phyloP scores from a whole-genome alignment of 2,113 vertebrate species.

The Helogale parvula region DNA sequence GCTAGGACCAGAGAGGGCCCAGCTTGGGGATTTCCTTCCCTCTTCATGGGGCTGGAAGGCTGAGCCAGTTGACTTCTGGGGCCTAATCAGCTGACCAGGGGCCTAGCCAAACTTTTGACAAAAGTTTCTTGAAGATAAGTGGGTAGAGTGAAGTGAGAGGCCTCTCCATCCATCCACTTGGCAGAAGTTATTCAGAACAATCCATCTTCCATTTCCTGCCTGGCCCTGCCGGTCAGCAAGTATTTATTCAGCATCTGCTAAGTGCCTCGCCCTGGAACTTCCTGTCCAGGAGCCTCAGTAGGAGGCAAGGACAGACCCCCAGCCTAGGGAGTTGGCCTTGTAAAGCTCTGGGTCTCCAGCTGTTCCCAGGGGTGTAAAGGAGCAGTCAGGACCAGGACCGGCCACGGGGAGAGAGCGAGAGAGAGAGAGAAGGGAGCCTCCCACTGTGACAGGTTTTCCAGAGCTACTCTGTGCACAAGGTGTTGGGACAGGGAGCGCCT shows the following conservation, averaged over 20 bases:
- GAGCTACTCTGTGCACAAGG: neutral
- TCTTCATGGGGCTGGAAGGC: neutral
- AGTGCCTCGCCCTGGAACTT: neutral
- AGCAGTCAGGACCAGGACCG: neutral
- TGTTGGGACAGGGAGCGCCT: neutral
- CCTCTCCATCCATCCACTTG: neutral
- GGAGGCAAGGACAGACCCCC: neutral
- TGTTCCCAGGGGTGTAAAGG: neutral
- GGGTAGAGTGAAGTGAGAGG: neutral
- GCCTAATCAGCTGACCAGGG: neutral
- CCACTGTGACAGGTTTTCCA: accelerated
- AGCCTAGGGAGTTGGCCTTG: neutral
- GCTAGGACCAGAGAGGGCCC: neutral
- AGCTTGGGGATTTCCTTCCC: neutral
- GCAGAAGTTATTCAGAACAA: neutral
- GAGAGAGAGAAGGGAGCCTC: neutral
- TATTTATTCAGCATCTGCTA: neutral
- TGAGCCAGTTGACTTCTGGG: neutral
- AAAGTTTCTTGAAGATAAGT: neutral
- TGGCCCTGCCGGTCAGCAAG: neutral
- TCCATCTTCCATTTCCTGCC: neutral
- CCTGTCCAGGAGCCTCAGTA: neutral
- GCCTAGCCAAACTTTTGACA: neutral
- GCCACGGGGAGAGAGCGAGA: neutral
- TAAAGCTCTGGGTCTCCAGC: neutral